Base-by-base conservation (phyloP, 2,888 invertebrate genomes). In the Ptilodon capucinus region DNA sequence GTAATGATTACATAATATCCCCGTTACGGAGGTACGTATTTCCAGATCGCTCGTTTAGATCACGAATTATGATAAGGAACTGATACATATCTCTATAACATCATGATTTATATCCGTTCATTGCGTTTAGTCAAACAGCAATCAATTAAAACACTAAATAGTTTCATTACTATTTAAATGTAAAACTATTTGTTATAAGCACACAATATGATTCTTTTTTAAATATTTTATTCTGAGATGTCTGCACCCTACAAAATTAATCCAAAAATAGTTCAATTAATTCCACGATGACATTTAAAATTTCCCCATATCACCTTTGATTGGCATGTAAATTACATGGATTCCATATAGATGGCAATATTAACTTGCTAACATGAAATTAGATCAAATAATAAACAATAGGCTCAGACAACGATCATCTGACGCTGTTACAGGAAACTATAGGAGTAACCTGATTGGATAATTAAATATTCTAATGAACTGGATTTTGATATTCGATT, bases 1-100 rank as follows among this genome's bases (percentile, higher is more conserved):
- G 34, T 43, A 39, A 48, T 47, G 41, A 48, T 54, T 54, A 61
- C 59, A 50, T 49, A 49, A 60, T 60, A 14, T 38, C 25, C 35
- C 48, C 14, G 34, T 34, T 32, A n/a, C n/a, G n/a, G n/a, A 40
- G 4, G 36, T 54, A 42, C 21, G 43, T 32, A 13, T 52, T 46
- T 47, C 59, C 18, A 50, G 50, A 44, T 44, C 39, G 48, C 44
- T 48, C 44, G 36, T 49, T 7, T 21, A 43, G 13, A 59, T 53
- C 51, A 51, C 48, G 48, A 61, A 50, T 30, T 23, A 49, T 47
- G 36, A 42, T 45, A 54, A 51, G 49, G 49, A 2, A 47, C 39
- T 13, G 50, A 49, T 47, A 51, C 46, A 44, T 54, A 62, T 56
- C 50, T 54, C 18, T 41, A 13, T 39, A 23, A 40, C 14, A 51